Conservation (phyloP, 1,140 invertebrate genomes). For the Dreissena polymorpha region DNA sequence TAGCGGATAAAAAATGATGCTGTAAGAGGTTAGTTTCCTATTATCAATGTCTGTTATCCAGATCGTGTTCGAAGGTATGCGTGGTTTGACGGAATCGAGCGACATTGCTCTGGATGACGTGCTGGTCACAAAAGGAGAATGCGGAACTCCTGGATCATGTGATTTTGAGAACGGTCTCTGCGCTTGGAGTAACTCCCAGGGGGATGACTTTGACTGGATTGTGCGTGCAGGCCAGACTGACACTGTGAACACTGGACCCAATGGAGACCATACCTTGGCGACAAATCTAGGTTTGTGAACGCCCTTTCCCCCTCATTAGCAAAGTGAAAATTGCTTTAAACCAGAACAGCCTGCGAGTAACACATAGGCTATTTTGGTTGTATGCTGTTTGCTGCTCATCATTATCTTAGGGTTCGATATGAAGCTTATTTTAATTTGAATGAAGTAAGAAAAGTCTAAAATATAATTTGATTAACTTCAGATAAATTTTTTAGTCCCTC, state of each 20-base stretch:
- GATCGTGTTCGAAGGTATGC: slow-evolving; percentile 85
- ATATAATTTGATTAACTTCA: no score
- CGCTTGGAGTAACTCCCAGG: slow-evolving; percentile 63
- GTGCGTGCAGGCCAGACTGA: slow-evolving; percentile 63
- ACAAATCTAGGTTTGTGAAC: slow-evolving; percentile 36
- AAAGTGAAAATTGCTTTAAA: no score
- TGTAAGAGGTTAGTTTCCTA: no score
- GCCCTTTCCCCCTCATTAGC: not conserved
- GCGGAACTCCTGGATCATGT: slow-evolving; percentile 60
- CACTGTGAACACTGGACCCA: slow-evolving; percentile 70
- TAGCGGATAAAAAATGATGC: no score
- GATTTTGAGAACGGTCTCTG: slow-evolving; percentile 74
- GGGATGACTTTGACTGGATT: slow-evolving; percentile 76
- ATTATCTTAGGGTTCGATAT: no score
- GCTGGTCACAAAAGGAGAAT: slow-evolving; percentile 82
- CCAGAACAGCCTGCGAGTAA: no score
- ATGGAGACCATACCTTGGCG: slow-evolving; percentile 72
- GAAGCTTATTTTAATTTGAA: not conserved
- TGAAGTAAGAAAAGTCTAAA: no score
- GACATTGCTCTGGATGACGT: slow-evolving; percentile 89
- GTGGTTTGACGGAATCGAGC: slow-evolving; percentile 84
- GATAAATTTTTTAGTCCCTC: not conserved
- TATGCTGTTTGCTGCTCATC: no score
- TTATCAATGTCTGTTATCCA: not conserved
- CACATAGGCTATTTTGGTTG: no score